phyloP scores from a whole-genome alignment of 2,888 invertebrate species.

The Dilophus febrilis region DNA sequence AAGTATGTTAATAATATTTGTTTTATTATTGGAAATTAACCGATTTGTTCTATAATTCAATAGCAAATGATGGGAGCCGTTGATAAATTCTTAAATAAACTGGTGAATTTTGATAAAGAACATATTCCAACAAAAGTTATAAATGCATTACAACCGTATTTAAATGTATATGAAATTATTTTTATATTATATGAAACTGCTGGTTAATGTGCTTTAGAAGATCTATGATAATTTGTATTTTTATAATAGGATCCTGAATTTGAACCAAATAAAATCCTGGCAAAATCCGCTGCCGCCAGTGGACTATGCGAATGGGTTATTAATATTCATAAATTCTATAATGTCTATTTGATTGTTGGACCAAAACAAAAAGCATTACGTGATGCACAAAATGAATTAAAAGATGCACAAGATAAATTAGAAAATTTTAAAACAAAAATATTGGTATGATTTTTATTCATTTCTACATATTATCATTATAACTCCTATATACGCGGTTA shows the following conservation, averaged over 20 bases:
- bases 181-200: not conserved
- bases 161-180: conserved; percentile 15
- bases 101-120: conserved; percentile 83
- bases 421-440: conserved; percentile 46
- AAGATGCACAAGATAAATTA: conserved; percentile 66
- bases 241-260: conserved; percentile 50
- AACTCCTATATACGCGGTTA: too few relatives aligned
- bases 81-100: conserved; percentile 68
- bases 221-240: not conserved
- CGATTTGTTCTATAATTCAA: not conserved
- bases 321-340: conserved; percentile 78
- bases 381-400: conserved; percentile 71
- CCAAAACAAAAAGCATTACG: conserved; percentile 78
- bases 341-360: conserved; percentile 81
- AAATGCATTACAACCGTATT: conserved; percentile 43
- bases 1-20: conserved; percentile 24
- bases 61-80: conserved; percentile 75
- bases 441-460: not conserved
- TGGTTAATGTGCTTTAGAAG: not conserved
- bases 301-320: conserved; percentile 91
- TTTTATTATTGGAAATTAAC: conserved; percentile 7
- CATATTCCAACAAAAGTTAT: conserved; percentile 79
- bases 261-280: conserved; percentile 63
- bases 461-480: not conserved
- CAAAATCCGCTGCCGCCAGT: conserved; percentile 83